Evolutionary conservation across 2,797 vertebrate species (phyloP).

Genomic region (Furcifer pardalis): DNA sequence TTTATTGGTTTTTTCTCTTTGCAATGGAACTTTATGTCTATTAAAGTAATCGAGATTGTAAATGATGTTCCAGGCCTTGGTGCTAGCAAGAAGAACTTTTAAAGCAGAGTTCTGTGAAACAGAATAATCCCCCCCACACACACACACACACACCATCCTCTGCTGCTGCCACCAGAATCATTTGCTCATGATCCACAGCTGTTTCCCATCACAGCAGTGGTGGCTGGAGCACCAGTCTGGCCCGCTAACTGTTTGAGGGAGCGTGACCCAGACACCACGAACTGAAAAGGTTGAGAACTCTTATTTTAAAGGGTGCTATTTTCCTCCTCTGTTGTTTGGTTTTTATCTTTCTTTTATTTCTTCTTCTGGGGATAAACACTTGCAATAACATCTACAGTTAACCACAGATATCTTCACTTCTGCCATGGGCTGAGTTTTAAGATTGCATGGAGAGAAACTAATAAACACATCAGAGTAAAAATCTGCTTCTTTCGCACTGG

Average conservation of each 20-base stretch:
- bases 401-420: background rate
- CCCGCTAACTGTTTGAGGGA: no score
- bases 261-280: no score
- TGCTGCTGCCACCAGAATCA: no score
- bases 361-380: background rate
- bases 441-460: background rate
- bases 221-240: no score
- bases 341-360: slow-evolving; percentile 16
- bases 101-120: no score
- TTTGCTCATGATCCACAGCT: no score
- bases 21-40: background rate
- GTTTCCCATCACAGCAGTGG: no score
- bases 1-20: background rate
- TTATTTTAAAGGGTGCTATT: slow-evolving; percentile 18
- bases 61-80: slow-evolving; percentile 19
- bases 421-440: background rate
- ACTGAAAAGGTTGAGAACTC: no score
- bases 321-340: slow-evolving; percentile 4
- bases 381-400: background rate
- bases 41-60: slow-evolving; percentile 1
- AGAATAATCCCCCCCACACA: no score
- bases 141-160: no score
- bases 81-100: slow-evolving; percentile 20
- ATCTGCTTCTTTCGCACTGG: background rate
- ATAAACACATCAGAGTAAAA: background rate